Base-by-base conservation (phyloP, 2,797 vertebrate genomes). In the Acanthurus lineatus region DNA sequence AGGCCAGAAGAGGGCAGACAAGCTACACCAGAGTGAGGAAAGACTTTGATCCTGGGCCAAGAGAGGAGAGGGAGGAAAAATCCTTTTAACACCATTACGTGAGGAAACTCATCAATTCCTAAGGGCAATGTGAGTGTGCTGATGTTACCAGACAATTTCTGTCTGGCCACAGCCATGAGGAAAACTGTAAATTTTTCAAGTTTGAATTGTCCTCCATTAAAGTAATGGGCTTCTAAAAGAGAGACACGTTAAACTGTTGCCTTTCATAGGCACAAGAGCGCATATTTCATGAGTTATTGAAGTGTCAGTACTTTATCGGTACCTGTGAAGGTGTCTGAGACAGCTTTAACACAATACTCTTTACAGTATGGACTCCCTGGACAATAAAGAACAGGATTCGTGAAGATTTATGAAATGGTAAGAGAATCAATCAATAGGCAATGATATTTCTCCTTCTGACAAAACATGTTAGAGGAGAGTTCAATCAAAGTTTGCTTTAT, bases 1-100 rank as follows among this genome's bases (percentile, higher is more conserved):
- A 82, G 40, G 51, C 94, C 95, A 95, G 92, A 79, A 92, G 95
- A 92, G 90, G 95, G 94, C 91, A 93, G 88, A 82, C 89, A 86
- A 82, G 92, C 87, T 86, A 76, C 92, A 94, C 65, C 75, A 86
- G 48, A 85, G 22, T 65, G 20, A 77, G 9, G 22, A 74, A 25
- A 54, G 20, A 49, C 75, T 81, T 91, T 86, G 87, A 87, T 88
- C 65, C 40, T 15, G 3, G 48, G 75, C 82, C 84, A 90, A 88
- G 54, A 82, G 76, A 74, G 86, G 73, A 87, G 71, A 86, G 42
- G 45, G 16, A 5, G 35, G 19, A n/a, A 76, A 65, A 89, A 82
- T 85, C 85, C 89, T 90, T 94, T 94, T 89, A 90, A 90, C 85
- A 74, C 82, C 83, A 89, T 90, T 90, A 88, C 74, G 48, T 85